Evolutionary conservation across 2,888 invertebrate genomes (phyloP).

Genomic region (Drosophila phalerata): DNA sequence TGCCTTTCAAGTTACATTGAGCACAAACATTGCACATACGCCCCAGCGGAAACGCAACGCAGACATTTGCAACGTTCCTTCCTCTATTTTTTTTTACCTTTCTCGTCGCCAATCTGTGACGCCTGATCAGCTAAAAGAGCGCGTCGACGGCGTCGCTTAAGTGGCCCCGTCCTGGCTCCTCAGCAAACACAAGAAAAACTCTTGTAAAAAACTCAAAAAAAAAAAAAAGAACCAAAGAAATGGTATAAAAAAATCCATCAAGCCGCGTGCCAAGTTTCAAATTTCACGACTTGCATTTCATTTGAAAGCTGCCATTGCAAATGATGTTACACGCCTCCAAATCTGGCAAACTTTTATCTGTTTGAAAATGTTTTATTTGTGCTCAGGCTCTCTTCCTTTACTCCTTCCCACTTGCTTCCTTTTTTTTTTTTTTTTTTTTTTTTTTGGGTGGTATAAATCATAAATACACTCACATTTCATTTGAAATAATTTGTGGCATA

Average conservation of each 20-base stretch:
- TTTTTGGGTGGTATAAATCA: constrained; percentile 63
- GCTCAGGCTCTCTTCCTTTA: background rate
- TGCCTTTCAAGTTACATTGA: constrained; percentile 69
- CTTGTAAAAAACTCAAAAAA: background rate
- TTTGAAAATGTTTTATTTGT: constrained; percentile 53
- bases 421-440: background rate
- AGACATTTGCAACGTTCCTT: constrained; percentile 68
- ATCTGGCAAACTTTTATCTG: constrained; percentile 77
- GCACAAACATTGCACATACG: constrained; percentile 65
- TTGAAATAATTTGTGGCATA: constrained; percentile 82
- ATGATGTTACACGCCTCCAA: constrained; percentile 68
- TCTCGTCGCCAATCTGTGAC: constrained; percentile 70
- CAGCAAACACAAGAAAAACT: constrained; percentile 39
- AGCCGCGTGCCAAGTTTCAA: constrained; percentile 75
- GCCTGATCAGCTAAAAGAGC: constrained; percentile 62
- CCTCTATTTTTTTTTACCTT: constrained; percentile 68
- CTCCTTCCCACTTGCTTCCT: constrained; percentile 4
- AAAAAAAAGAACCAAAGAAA: background rate
- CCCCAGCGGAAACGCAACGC: constrained; percentile 76
- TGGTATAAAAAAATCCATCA: constrained; percentile 57
- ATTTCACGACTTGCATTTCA: constrained; percentile 71
- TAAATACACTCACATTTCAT: constrained; percentile 82
- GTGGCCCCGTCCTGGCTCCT: constrained; percentile 76
- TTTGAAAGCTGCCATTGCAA: constrained; percentile 47
- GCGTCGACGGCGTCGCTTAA: constrained; percentile 57